Conservation (phyloP, 92 coral and sea anemone genomes). For the Isaurus tuberculatus region DNA sequence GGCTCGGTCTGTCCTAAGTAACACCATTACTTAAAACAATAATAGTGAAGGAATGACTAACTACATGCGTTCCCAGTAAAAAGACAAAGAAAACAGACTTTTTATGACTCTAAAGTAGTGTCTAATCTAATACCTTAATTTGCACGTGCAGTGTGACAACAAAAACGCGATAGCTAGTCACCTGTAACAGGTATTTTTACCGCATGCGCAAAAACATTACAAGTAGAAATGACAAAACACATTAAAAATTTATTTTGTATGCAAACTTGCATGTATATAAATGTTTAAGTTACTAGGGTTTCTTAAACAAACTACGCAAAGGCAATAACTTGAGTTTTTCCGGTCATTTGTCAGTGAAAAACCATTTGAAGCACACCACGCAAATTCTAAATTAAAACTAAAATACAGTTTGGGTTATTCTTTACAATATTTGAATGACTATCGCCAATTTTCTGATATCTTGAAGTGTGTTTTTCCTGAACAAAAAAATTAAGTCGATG, state of each 20-base stretch:
- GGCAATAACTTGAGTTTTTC: background rate
- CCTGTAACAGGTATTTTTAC: slow-evolving; percentile 27
- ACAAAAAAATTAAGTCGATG: background rate
- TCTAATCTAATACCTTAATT: background rate
- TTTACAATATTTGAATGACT: too few relatives aligned
- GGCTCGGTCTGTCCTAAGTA: background rate
- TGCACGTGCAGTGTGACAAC: slow-evolving; percentile 29
- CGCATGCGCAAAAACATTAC: slow-evolving; percentile 23
- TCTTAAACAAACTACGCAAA: background rate
- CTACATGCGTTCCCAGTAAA: background rate
- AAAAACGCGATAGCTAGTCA: background rate
- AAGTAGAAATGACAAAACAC: slow-evolving; percentile 9
- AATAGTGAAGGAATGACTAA: slow-evolving; percentile 26
- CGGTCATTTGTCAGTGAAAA: background rate
- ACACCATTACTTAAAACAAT: slow-evolving; percentile 22
- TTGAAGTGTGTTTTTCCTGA: too few relatives aligned
- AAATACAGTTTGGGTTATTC: too few relatives aligned
- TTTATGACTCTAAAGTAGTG: background rate
- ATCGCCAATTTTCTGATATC: too few relatives aligned
- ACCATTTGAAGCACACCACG: background rate
- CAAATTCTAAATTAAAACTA: too few relatives aligned
- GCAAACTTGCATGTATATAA: background rate
- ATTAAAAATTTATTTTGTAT: slow-evolving; percentile 29
- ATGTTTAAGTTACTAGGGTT: background rate
- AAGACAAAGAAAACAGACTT: slow-evolving; percentile 11